phyloP scores from a whole-genome alignment of 2,113 vertebrate genomes.

The Lophius piscatorius region DNA sequence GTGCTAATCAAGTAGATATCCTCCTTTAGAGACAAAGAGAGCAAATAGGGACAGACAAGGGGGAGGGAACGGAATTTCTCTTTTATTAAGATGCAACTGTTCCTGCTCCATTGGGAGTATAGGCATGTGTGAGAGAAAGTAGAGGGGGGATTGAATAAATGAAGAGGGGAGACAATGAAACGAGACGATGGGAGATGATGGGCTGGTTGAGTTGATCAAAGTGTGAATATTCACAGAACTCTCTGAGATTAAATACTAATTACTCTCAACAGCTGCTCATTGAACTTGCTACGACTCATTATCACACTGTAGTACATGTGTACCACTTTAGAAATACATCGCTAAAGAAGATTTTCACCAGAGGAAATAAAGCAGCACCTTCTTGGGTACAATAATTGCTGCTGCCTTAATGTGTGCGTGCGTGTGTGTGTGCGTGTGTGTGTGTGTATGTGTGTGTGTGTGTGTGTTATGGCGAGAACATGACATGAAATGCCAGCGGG shows the following conservation, averaged over 20 bases:
- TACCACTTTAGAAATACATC: conserved; percentile 63
- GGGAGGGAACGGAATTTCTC: conserved; percentile 28
- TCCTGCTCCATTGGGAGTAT: conserved; percentile 43
- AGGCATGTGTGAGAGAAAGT: conserved; percentile 4
- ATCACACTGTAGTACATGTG: conserved; percentile 71
- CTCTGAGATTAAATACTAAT: conserved; percentile 73
- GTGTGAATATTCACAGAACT: conserved; percentile 70
- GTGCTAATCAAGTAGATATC: conserved; percentile 24
- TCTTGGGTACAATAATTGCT: conserved; percentile 11
- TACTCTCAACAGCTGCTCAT: conserved; percentile 75
- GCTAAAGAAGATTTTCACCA: conserved; percentile 43
- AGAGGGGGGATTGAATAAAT: conserved; percentile 50
- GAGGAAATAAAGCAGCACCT: conserved; percentile 40
- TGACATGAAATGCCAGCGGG: conserved; percentile 20
- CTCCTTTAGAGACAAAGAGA: conserved; percentile 20
- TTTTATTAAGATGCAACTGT: conserved; percentile 53
- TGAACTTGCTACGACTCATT: conserved; percentile 70
- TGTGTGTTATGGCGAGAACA: neutral
- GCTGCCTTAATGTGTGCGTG: neutral
- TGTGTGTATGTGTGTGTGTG: neutral
- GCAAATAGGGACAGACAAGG: neutral
- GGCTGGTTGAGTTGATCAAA: conserved; percentile 68
- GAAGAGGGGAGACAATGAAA: conserved; percentile 49
- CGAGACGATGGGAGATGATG: conserved; percentile 56
- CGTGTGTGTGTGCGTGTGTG: neutral